Evolutionary conservation across 2,797 vertebrate species (phyloP).

Genomic region (Lutjanus campechanus): DNA sequence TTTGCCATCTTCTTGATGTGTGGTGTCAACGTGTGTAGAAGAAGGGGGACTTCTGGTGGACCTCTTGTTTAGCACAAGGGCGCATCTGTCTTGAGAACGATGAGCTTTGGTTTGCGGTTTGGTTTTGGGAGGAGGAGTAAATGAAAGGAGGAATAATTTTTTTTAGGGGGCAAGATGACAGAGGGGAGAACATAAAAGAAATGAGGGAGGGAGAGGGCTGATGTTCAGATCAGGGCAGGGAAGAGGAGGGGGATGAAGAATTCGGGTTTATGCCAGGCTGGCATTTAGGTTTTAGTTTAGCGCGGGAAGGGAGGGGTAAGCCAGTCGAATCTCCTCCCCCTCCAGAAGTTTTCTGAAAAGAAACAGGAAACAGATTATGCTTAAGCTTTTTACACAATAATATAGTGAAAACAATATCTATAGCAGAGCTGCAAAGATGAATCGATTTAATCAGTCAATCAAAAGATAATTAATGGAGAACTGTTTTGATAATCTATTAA

Average conservation of each 20-base stretch:
- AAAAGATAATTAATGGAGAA: no score
- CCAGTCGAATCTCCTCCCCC: constrained; percentile 87
- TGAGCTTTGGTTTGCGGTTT: constrained; percentile 65
- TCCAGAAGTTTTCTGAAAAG: constrained; percentile 88
- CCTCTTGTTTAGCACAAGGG: constrained; percentile 90
- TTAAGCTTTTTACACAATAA: background rate
- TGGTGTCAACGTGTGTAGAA: constrained; percentile 87
- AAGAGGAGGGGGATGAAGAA: constrained; percentile 27
- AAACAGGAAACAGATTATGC: constrained; percentile 7
- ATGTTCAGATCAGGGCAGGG: constrained; percentile 13
- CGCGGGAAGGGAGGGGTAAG: constrained; percentile 71
- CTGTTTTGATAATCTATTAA: no score
- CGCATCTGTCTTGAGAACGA: constrained; percentile 83
- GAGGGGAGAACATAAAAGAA: background rate
- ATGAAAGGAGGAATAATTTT: constrained; percentile 7
- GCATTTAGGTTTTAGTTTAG: constrained; percentile 65
- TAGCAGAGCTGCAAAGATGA: no score
- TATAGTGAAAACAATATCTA: background rate
- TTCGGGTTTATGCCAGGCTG: constrained; percentile 53
- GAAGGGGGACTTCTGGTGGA: constrained; percentile 89
- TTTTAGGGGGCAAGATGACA: background rate
- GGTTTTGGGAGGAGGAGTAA: constrained; percentile 23
- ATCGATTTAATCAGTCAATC: no score
- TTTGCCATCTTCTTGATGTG: constrained; percentile 63
- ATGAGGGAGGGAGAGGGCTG: background rate